Evolutionary conservation across 1,140 invertebrate species (phyloP).

Genomic region (Lethrus apterus): DNA sequence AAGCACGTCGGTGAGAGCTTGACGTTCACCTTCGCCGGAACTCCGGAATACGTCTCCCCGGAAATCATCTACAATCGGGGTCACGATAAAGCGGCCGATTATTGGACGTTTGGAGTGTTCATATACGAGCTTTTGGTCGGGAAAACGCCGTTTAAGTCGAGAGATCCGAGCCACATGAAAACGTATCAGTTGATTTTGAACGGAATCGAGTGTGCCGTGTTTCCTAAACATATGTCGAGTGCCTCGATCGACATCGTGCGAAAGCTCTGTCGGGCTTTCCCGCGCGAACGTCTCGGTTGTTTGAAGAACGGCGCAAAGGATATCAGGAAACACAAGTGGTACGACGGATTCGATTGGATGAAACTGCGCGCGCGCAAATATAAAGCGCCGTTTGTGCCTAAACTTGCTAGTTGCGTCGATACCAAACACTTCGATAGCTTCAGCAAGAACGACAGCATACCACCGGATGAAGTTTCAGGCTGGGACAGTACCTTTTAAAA

Average conservation of each 20-base stretch:
- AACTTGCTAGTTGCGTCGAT: conserved; percentile 25
- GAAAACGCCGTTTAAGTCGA: conserved; percentile 88
- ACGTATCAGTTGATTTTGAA: conserved; percentile 94
- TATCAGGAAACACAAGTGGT: conserved; percentile 85
- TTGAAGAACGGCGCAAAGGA: conserved; percentile 84
- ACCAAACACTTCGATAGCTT: conserved; percentile 32
- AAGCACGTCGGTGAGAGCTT: conserved; percentile 76
- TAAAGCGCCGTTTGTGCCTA: conserved; percentile 25
- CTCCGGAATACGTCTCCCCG: conserved; percentile 84
- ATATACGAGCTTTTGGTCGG: conserved; percentile 89
- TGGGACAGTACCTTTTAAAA: conserved; percentile 27
- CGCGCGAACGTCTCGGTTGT: conserved; percentile 89
- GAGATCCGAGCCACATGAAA: conserved; percentile 82
- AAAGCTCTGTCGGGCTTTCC: conserved; percentile 78
- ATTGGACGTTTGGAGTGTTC: conserved; percentile 90
- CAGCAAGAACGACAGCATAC: conserved; percentile 27
- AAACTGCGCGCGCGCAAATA: conserved; percentile 24
- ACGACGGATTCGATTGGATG: conserved; percentile 35
- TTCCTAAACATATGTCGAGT: conserved; percentile 71
- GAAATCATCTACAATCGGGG: conserved; percentile 90
- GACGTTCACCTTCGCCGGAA: conserved; percentile 98
- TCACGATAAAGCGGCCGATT: conserved; percentile 88
- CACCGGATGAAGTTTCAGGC: conserved; percentile 27
- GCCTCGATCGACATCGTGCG: conserved; percentile 78
- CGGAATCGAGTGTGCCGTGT: conserved; percentile 81